A percentile compares a stretch with the other conserved stretches of the same genome.
Conservation (phyloP, 2,797 vertebrate genomes). For the Tokudaia tokunoshimensis region DNA sequence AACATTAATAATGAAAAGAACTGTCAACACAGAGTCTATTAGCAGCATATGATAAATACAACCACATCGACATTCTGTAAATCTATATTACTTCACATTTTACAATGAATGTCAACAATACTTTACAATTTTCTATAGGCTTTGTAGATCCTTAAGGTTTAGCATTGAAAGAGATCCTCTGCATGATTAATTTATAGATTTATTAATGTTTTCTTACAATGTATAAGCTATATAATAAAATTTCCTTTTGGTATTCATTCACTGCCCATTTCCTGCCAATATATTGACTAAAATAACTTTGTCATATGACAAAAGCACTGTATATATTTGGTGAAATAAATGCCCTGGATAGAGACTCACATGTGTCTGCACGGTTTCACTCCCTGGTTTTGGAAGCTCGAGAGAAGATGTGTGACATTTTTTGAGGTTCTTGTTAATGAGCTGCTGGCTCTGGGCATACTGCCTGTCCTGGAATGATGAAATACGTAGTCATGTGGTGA, state of each 20-base stretch:
- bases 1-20: background rate
- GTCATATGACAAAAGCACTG: background rate
- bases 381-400: background rate
- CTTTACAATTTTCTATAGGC: background rate
- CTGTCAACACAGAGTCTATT: too few species aligned
- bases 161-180: background rate
- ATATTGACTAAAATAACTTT: background rate
- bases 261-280: background rate
- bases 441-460: background rate
- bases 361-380: background rate
- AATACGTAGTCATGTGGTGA: background rate
- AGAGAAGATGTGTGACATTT: conserved; percentile 1
- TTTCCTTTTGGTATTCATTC: background rate
- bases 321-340: background rate
- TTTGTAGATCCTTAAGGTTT: background rate
- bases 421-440: background rate
- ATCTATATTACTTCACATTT: background rate
- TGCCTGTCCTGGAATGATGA: background rate
- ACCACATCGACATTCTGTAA: background rate
- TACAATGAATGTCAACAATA: background rate
- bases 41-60: background rate
- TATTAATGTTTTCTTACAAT: background rate
- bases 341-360: background rate
- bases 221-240: background rate
- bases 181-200: background rate